These are phyloP conservation scores for Ditula angustiorana DNA, from an alignment of 2,888 invertebrate species.

Conservation along the genomic window DNA sequence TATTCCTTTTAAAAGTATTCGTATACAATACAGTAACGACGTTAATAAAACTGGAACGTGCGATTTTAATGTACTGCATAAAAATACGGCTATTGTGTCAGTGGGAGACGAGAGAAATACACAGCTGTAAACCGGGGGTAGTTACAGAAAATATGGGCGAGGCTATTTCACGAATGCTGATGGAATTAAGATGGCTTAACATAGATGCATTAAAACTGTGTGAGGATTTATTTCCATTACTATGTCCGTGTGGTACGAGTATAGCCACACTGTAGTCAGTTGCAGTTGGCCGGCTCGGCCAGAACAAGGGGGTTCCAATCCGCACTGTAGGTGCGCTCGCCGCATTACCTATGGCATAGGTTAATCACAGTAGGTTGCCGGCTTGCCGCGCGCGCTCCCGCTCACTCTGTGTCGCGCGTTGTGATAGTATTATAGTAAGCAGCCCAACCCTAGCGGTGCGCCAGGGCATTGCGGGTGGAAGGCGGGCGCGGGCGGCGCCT, in stretches of 20 bases:
- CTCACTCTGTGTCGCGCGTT: no score
- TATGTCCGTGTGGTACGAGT: no score
- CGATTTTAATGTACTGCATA: slow-evolving; percentile 37
- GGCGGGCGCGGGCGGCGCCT: no score
- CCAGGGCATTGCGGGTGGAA: no score
- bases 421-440: no score
- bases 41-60: slow-evolving; percentile 29
- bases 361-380: no score
- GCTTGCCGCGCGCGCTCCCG: no score
- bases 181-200: background rate
- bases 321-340: no score
- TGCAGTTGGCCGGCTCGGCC: background rate
- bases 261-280: background rate
- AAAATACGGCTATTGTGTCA: slow-evolving; percentile 36
- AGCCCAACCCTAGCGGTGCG: no score
- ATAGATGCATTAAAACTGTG: background rate
- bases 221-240: no score
- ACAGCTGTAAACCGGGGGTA: slow-evolving; percentile 12
- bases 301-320: no score
- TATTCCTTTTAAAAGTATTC: slow-evolving; percentile 24
- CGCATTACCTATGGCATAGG: no score
- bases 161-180: background rate
- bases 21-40: slow-evolving; percentile 17
- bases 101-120: slow-evolving; percentile 17
- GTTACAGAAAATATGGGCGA: slow-evolving; percentile 10